Conservation (phyloP, 2,113 vertebrate genomes). For the Platycercus adscitus region DNA sequence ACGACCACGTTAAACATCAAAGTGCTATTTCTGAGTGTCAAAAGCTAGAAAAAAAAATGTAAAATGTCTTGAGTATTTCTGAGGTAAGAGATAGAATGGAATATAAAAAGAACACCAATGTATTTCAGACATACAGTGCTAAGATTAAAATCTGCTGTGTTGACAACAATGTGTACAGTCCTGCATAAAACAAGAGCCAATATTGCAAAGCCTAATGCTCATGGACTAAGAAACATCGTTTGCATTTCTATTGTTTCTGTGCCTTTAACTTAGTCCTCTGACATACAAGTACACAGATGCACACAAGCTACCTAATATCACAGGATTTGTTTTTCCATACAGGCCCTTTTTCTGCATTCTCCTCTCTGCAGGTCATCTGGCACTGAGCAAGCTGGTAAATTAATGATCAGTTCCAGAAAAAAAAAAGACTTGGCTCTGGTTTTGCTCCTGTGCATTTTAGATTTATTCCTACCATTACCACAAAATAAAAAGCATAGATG, state of each 20-base stretch:
- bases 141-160: background rate
- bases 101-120: background rate
- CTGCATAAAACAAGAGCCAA: background rate
- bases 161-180: background rate
- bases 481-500: background rate
- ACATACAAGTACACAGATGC: background rate
- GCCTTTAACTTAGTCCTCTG: background rate
- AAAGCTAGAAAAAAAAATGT: background rate
- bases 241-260: background rate
- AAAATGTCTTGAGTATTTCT: background rate
- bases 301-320: background rate
- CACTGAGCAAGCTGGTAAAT: background rate
- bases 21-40: background rate
- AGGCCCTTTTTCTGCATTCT: background rate
- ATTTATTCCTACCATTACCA: background rate
- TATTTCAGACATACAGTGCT: background rate
- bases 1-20: background rate
- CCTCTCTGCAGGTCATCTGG: background rate
- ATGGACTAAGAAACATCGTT: background rate
- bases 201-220: background rate
- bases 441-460: background rate
- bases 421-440: background rate
- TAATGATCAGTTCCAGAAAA: background rate
- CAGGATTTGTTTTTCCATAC: background rate
- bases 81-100: background rate